phyloP scores from a whole-genome alignment of 2,797 vertebrate genomes.

The Urocyon cinereoargenteus region DNA sequence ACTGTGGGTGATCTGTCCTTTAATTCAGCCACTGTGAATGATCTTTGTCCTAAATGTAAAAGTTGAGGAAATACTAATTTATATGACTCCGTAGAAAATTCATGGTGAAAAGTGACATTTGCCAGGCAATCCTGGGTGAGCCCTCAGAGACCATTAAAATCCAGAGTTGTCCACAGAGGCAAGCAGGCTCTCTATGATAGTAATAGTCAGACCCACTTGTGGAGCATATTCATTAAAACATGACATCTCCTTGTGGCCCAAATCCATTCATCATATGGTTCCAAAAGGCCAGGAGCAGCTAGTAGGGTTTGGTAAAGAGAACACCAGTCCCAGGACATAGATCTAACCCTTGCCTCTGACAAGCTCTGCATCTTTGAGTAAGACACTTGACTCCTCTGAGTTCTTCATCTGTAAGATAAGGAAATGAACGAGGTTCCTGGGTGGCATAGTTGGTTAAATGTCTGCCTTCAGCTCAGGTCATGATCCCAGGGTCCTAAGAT shows the following conservation, averaged over 20 bases:
- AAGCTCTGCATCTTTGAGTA: background rate
- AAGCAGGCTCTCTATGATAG: background rate
- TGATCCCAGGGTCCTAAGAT: background rate
- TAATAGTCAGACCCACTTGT: background rate
- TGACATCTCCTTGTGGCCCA: background rate
- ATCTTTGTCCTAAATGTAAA: background rate
- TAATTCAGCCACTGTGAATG: background rate
- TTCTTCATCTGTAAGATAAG: background rate
- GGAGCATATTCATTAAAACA: background rate
- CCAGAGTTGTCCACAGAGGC: background rate
- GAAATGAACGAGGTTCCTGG: background rate
- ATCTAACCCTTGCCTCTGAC: background rate
- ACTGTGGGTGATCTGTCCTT: background rate
- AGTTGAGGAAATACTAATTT: background rate
- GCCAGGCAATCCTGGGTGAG: background rate
- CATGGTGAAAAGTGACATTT: background rate
- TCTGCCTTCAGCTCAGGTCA: background rate
- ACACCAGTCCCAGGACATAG: background rate
- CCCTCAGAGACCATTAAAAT: background rate
- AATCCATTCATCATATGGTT: too few relatives aligned
- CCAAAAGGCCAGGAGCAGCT: background rate
- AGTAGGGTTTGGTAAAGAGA: background rate
- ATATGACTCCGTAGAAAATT: background rate
- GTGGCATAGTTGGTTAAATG: background rate
- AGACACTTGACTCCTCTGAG: background rate